Evolutionary conservation across 2,113 vertebrate species (phyloP).

Genomic region (Leptobrachium leishanense): DNA sequence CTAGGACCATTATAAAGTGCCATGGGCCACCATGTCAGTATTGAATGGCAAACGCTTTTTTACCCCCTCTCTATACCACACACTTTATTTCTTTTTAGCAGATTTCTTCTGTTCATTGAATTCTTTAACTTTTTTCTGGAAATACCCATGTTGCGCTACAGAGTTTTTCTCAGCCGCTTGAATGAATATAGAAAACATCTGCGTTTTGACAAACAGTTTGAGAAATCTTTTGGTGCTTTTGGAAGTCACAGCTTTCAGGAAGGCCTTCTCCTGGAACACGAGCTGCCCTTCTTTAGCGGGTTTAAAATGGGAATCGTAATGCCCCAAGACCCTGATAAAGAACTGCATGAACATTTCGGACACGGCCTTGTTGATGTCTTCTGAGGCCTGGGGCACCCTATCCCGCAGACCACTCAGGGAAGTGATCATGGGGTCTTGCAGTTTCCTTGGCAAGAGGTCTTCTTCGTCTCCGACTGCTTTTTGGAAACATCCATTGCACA

Average conservation of each 20-base stretch:
- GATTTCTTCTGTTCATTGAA: slow-evolving; percentile 78
- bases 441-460: slow-evolving; percentile 81
- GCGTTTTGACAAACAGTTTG: slow-evolving; percentile 87
- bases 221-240: slow-evolving; percentile 77
- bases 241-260: slow-evolving; percentile 81
- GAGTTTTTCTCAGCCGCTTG: slow-evolving; percentile 85
- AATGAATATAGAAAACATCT: slow-evolving; percentile 94
- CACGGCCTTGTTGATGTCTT: slow-evolving; percentile 82
- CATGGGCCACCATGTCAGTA: too few species aligned
- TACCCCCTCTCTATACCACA: slow-evolving; percentile 50
- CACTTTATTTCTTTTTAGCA: slow-evolving; percentile 56
- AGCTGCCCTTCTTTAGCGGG: slow-evolving; percentile 50
- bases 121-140: slow-evolving; percentile 82
- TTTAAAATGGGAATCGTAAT: slow-evolving; percentile 76
- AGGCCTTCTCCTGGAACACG: slow-evolving; percentile 77
- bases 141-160: slow-evolving; percentile 83
- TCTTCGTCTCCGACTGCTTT: slow-evolving; percentile 82
- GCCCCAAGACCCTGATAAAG: slow-evolving; percentile 83
- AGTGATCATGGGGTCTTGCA: slow-evolving; percentile 74
- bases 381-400: slow-evolving; percentile 64
- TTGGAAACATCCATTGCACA: slow-evolving; percentile 78
- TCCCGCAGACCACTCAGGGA: slow-evolving; percentile 58
- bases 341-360: slow-evolving; percentile 86
- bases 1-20: too few species aligned
- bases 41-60: too few species aligned